phyloP scores from a whole-genome alignment of 2,888 invertebrate genomes.

The Lissocephala sabroskyi region DNA sequence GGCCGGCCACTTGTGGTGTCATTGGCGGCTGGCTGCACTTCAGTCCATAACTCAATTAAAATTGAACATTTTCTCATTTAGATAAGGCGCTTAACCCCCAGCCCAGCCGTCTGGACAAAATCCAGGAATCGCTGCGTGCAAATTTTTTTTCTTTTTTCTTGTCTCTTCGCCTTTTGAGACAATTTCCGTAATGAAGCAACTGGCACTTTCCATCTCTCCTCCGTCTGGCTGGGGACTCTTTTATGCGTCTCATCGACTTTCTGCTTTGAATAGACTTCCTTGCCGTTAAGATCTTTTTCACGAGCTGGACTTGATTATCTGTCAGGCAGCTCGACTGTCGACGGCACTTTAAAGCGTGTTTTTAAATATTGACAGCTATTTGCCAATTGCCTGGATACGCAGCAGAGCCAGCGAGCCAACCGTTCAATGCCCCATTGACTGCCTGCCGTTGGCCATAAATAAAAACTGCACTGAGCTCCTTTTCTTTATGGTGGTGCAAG shows the following conservation, averaged over 20 bases:
- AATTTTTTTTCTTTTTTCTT: constrained; percentile 27
- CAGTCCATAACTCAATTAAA: constrained; percentile 42
- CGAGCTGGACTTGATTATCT: no score
- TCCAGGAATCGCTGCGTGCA: constrained; percentile 39
- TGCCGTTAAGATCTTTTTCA: no score
- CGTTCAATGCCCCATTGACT: constrained; percentile 6
- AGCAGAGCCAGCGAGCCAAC: no score
- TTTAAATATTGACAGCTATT: constrained; percentile 65
- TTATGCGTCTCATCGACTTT: no score
- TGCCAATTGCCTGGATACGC: constrained; percentile 44
- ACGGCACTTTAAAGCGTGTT: no score
- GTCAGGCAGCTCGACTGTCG: no score
- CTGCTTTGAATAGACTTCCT: no score
- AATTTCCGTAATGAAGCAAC: no score
- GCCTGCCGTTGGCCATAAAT: neutral
- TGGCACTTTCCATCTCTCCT: no score
- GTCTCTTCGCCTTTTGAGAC: neutral
- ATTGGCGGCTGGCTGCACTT: constrained; percentile 40
- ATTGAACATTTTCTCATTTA: constrained; percentile 19
- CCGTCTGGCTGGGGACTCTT: no score
- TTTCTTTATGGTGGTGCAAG: neutral
- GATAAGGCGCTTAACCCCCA: neutral
- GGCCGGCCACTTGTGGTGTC: constrained; percentile 33
- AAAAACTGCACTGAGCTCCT: neutral
- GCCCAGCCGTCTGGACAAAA: neutral